These are phyloP conservation scores for Tipula helvola DNA, from an alignment of 2,888 invertebrate species.

Conservation along the genomic window DNA sequence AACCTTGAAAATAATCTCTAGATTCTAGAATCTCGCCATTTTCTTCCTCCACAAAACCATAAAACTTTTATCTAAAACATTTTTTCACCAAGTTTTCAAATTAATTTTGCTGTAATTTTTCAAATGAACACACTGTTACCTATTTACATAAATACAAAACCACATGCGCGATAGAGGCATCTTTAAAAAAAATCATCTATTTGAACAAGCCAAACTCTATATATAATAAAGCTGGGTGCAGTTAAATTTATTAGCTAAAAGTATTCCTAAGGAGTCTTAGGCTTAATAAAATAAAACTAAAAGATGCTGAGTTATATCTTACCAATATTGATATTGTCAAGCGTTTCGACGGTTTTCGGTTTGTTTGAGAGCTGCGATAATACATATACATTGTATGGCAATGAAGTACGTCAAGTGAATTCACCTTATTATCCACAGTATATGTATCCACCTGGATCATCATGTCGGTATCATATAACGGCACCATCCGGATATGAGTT, in stretches of 20 bases:
- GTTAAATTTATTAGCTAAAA: not conserved
- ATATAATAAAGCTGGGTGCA: not conserved
- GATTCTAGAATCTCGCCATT: no score
- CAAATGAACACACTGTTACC: no score
- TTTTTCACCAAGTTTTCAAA: no score
- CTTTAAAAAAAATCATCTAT: not conserved
- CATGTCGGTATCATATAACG: constrained; percentile 28
- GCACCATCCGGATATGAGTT: constrained; percentile 27
- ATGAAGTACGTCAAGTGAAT: constrained; percentile 26
- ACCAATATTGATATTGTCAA: not conserved
- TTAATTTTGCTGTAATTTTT: no score
- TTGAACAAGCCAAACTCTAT: not conserved
- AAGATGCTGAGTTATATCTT: not conserved
- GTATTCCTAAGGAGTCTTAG: no score
- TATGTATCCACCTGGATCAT: constrained; percentile 26
- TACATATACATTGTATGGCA: constrained; percentile 22
- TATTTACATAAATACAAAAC: no score
- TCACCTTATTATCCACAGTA: constrained; percentile 29
- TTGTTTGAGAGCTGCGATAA: constrained; percentile 28
- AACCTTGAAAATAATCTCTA: no score
- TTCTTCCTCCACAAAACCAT: no score
- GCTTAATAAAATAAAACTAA: no score
- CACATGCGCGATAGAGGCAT: not conserved
- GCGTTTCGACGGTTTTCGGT: not conserved
- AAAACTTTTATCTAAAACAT: no score